Base-by-base conservation (phyloP, 2,797 vertebrate genomes). In the Echeneis naucrates region DNA sequence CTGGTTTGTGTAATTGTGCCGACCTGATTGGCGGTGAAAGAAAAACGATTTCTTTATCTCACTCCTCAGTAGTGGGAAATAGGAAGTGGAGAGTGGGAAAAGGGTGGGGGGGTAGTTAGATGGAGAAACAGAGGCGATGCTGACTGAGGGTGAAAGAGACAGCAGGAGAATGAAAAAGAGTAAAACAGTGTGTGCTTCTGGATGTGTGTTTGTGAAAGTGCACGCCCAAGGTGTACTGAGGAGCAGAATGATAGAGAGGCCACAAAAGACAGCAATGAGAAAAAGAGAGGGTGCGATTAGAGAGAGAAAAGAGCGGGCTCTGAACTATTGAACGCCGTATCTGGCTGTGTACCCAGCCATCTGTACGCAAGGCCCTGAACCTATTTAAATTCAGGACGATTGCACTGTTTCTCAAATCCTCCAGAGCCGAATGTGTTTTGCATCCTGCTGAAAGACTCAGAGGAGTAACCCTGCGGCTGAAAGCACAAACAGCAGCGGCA, bases 351-450 rank as follows among this genome's bases (percentile, higher is more conserved):
- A 83, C 83, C 80, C 81, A 84, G 87, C 93, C 92, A 93, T 95
- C 94, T 96, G 94, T 76, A 92, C 89, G 68, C 84, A 33, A 89
- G 85, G 92, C 62, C 82, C 77, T 87, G 82, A 93, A 94, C 89
- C 89, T 88, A 93, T 94, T 94, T 93, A 94, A 92, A 91, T 92
- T 87, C 89, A 92, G 89, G 88, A 91, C 86, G 84, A 92, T 93
- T 91, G 94, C 88, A 86, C 87, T 78, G 92, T 84, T 94, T 94
- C 87, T 81, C 76, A 92, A 90, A 92, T 87, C 83, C 89, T 90
- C 89, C 84, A 89, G 92, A 94, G 87, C 87, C 92, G 90, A 87
- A 88, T 82, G 76, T 78, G 81, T 87, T 78, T 69, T 68, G 80
- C 56, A 75, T 76, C 77, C 71, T 32, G 24, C 62, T 83, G 83